Evolutionary conservation across 2,797 vertebrate species (phyloP), one percentile per base, ranked within the genome.

Genomic region (Cossypha niveicapilla): DNA sequence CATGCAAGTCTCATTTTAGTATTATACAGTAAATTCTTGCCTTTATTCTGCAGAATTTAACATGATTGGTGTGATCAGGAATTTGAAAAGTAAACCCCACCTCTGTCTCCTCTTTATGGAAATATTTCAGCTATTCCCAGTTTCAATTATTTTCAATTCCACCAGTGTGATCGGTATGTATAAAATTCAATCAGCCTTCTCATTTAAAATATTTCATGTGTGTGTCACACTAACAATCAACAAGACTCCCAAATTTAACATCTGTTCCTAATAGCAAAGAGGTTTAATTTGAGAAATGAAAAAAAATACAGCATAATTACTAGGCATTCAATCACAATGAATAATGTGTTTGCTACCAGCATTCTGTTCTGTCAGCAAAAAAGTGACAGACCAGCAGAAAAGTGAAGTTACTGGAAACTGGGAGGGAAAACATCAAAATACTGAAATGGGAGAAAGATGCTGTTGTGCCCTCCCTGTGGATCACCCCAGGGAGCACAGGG

Each of bases 101-200:
- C 84, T 77, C 77, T 83, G 74, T 71, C 72, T 60, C 58, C 24
- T 60, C 71, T 79, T 90, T 83, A 80, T 87, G 85, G 58, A 91
- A 94, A 70, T 67, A 57, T 90, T 83, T 81, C 62, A 93, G 87
- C 61, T 96, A 92, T 95, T 93, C 54, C 86, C 83, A 14, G 22
- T 92, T 94, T 85, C 95, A 96, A 91, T 97, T 96, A 96, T 87
- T 96, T 94, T 87, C 82, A 37, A 65, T 93, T 91, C 94, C 92
- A 88, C 84, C 77, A 57, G 58, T 89, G 90, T 90, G 93, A 98
- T 97, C 93, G 93, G 85, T 92, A 65, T 95, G 94, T 96, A 97
- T 97, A 97, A 97, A 97, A 97, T 96, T 97, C 96, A 97, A 89
- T 96, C 97, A 97, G 88, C 73, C 95, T 96, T 95, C 96, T 96